Base-by-base conservation (phyloP, 2,113 vertebrate genomes). In the Cyrtonyx montezumae region DNA sequence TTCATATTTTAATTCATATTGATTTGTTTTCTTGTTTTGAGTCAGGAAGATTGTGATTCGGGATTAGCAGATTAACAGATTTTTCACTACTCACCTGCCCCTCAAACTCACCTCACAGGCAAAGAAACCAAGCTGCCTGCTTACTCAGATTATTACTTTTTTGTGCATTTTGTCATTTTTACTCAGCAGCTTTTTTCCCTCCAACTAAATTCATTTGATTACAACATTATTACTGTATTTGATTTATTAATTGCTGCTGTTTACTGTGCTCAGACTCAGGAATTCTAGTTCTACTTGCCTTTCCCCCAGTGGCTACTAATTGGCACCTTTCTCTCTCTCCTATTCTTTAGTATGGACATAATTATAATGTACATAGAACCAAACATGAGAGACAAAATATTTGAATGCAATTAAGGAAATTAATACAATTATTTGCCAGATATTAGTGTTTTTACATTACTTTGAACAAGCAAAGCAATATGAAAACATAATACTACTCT, bases 351-450 rank as follows among this genome's bases (percentile, higher is more conserved):
- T 42, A 93, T 55, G 76, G 85, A 26, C 19, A 65, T 46, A 91
- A 84, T 95, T 77, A 85, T 22, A 73, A 91, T 90, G 81, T 61
- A 25, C 87, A 91, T 28, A 93, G 70, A 93, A 58, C 1, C 9
- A 58, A 86, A 91, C 69, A 88, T 58, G 59, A 95, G 94, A 93
- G 71, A 90, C 30, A 67, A 90, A 79, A 65, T 42, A 70, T 65
- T 87, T 87, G n/a, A 74, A 88, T 26, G 32, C 26, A 70, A 79
- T 84, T 94, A 56, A 67, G 88, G 13, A 76, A 80, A 93, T 59
- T 16, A 91, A 83, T 85, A 63, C 11, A 80, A 91, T 74, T 89
- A 56, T 77, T 32, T 42, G 53, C 6, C 34, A 92, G n/a, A 55
- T 75, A 81, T 61, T 66, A 80, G 62, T 63, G 37, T 68, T 87